Conservation (phyloP, 2,888 invertebrate species). For the Apodemia hepburni region DNA sequence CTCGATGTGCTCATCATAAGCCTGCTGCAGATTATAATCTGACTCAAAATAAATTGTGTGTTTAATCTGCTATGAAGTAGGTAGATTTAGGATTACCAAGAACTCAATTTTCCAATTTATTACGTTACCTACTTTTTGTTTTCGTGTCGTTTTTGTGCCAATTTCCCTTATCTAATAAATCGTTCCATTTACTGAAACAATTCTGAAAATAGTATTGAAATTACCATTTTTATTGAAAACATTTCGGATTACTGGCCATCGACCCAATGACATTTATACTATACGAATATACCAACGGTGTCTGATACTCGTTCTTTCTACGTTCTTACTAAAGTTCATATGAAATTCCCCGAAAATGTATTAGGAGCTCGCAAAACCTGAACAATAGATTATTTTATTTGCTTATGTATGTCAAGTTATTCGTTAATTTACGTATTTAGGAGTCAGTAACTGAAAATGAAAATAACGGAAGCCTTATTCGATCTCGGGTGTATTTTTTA, state of each 20-base stretch:
- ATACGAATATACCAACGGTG: not conserved
- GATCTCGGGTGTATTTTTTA: too few relatives aligned
- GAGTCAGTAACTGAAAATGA: too few relatives aligned
- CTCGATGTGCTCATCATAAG: too few relatives aligned
- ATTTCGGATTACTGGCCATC: not conserved
- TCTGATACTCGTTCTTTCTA: slow-evolving; percentile 17
- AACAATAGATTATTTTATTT: too few relatives aligned
- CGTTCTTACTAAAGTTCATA: slow-evolving; percentile 21
- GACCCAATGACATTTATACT: not conserved
- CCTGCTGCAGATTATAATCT: not conserved
- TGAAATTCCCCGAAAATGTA: too few relatives aligned
- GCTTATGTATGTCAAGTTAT: too few relatives aligned
- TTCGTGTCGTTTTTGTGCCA: slow-evolving; percentile 2
- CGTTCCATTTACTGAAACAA: not conserved
- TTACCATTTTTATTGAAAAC: slow-evolving; percentile 11
- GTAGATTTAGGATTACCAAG: not conserved
- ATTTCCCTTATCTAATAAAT: slow-evolving; percentile 3
- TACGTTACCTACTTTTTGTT: not conserved
- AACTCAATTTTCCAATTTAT: not conserved
- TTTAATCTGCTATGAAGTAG: not conserved
- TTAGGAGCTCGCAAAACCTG: too few relatives aligned
- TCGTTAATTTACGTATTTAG: not conserved
- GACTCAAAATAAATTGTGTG: not conserved
- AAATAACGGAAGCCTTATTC: too few relatives aligned
- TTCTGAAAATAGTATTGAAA: not conserved